A percentile compares a stretch with the other conserved stretches of the same genome.
Evolutionary conservation across 2,888 invertebrate genomes (phyloP).

Genomic region (Lochmaea capreae): DNA sequence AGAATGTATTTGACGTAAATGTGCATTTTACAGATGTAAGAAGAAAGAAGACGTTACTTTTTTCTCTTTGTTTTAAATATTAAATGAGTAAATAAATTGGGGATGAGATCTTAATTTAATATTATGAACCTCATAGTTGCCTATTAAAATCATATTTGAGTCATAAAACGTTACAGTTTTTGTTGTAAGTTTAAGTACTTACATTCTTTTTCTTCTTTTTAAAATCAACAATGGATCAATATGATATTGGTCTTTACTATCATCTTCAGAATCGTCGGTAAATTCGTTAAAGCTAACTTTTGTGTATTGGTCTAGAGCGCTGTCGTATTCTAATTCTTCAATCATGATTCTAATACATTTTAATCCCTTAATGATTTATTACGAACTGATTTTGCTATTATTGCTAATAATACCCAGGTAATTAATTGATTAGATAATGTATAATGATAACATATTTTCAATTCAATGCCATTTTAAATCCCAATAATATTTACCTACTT

Average conservation of each 20-base stretch:
- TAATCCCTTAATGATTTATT: background rate
- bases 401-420: background rate
- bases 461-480: background rate
- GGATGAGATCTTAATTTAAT: too few relatives aligned
- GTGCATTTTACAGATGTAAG: background rate
- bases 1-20: too few relatives aligned
- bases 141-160: too few relatives aligned
- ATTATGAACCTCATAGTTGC: too few relatives aligned
- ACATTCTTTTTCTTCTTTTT: slow-evolving; percentile 46
- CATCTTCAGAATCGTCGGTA: slow-evolving; percentile 46
- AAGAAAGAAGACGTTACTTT: background rate
- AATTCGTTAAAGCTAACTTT: slow-evolving; percentile 51
- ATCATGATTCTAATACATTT: slow-evolving; percentile 5
- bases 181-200: slow-evolving; percentile 20
- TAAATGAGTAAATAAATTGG: too few relatives aligned
- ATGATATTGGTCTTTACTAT: slow-evolving; percentile 31
- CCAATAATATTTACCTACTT: too few relatives aligned
- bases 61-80: too few relatives aligned
- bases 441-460: background rate
- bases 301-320: slow-evolving; percentile 46
- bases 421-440: background rate
- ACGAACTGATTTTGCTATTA: background rate
- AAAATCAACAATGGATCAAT: slow-evolving; percentile 46
- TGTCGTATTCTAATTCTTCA: slow-evolving; percentile 48
- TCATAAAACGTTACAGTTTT: background rate